Percentiles rank a stretch among this genome's conserved stretches.
Evolutionary conservation across 2,113 vertebrate species (phyloP).

Genomic region (Notarius quadriscutis): DNA sequence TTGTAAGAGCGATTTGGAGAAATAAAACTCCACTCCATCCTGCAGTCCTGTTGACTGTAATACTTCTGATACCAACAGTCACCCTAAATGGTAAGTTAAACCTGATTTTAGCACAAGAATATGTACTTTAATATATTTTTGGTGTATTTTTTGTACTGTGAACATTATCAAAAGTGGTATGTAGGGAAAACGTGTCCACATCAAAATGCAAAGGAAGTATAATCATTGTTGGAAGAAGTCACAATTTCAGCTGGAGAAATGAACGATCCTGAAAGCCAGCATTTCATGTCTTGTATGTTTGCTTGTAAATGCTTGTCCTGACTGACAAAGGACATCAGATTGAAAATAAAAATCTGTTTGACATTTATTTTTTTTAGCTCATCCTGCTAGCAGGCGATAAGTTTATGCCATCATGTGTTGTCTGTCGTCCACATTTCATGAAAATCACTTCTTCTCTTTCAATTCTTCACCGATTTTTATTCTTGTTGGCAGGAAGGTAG

Average conservation of each 20-base stretch:
- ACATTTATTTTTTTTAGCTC: background rate
- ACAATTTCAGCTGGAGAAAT: background rate
- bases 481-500: too few relatives aligned
- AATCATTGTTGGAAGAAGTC: background rate
- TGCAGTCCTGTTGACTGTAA: background rate
- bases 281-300: background rate
- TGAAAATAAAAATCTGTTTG: background rate
- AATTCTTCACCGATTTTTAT: too few relatives aligned
- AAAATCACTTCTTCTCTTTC: too few relatives aligned
- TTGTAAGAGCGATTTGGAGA: background rate
- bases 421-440: too few relatives aligned
- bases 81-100: background rate
- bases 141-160: too few relatives aligned
- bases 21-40: background rate
- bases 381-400: too few relatives aligned
- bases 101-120: background rate
- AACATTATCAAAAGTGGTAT: background rate
- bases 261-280: background rate
- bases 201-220: background rate
- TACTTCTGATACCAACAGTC: conserved; percentile 2
- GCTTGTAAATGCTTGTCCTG: background rate
- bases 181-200: background rate
- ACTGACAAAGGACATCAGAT: background rate
- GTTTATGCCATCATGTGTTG: too few relatives aligned
- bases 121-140: background rate